Base-by-base conservation (phyloP, 2,797 vertebrate species). In the Gymnodraco acuticeps region DNA sequence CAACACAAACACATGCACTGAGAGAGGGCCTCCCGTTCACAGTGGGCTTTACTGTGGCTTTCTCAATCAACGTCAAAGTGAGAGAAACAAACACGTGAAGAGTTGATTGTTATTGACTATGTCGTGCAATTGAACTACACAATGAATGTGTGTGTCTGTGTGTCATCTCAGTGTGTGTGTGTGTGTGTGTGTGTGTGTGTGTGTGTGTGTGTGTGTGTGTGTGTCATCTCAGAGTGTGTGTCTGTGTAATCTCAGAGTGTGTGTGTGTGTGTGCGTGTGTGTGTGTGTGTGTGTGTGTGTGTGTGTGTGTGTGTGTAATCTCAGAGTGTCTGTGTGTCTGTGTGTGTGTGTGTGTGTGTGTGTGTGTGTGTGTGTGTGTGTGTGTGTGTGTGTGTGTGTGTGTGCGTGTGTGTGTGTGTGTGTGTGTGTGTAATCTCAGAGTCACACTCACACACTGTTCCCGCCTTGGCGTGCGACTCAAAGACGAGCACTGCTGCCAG, bases 401-500 rank as follows among this genome's bases (percentile, higher is more conserved):
- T 59, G 43, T 64, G 64, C 61, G 58, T 65, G 27, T 73, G 15
- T 53, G 13, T 3, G 4, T 68, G 67, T 77, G 74, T 64, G 47
- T 64, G 64, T 61, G 54, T 68, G 27, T 73, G 15, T 53, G 13
- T 3, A n/a, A n/a, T n/a, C n/a, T n/a, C 31, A 5, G 1, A 47
- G 65, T 89, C 45, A 45, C 63, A 96, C 98, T 98, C 94, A 99
- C 98, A 86, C 71, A 99, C 97, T 33, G 97, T 98, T 87, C 97
- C 98, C 0, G 97, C 96, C 64, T 97, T 96, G 86, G 94, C 89
- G 63, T 98, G 97, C 0, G 97, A 96, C 89, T 99, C 98, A 46
- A 99, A 99, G 82, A 98, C 94, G 91, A 99, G 89, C 82, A 99
- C 97, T 0, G 97, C 93, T 0, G 98, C 97, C 90, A 99, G 89